These are phyloP conservation scores for Turnix velox DNA, from an alignment of 2,113 vertebrate species.

Conservation along the genomic window DNA sequence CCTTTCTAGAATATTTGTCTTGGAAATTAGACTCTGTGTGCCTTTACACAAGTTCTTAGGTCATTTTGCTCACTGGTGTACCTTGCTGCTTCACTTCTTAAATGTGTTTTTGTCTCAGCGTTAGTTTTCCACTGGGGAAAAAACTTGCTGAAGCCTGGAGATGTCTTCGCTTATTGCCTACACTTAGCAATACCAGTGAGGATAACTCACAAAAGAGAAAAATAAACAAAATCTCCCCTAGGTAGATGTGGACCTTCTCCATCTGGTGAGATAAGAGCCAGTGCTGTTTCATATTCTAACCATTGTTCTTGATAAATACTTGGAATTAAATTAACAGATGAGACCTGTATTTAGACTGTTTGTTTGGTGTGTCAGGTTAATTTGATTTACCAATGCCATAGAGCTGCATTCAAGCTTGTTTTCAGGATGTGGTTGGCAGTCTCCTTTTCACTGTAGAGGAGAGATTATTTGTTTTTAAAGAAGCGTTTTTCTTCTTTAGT, in stretches of 20 bases:
- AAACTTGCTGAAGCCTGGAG: neutral
- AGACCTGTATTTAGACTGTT: neutral
- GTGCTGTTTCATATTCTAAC: neutral
- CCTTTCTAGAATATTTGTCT: neutral
- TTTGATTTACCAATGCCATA: neutral
- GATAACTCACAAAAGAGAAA: neutral
- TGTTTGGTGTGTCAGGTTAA: neutral
- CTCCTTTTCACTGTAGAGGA: neutral
- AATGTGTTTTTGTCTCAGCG: neutral
- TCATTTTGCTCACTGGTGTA: neutral
- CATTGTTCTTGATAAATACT: neutral
- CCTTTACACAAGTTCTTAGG: neutral
- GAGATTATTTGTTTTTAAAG: neutral
- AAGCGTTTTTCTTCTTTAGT: neutral
- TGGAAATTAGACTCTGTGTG: neutral
- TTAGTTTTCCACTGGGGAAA: neutral
- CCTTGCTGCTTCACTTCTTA: neutral
- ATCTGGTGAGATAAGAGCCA: neutral
- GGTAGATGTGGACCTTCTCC: neutral
- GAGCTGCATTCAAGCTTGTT: neutral
- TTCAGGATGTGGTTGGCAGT: neutral
- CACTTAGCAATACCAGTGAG: neutral
- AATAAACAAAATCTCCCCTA: neutral
- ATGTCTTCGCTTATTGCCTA: neutral
- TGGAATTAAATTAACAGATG: conserved; percentile 13